Evolutionary conservation across 2,113 vertebrate genomes (phyloP).

Genomic region (Chinchilla lanigera): DNA sequence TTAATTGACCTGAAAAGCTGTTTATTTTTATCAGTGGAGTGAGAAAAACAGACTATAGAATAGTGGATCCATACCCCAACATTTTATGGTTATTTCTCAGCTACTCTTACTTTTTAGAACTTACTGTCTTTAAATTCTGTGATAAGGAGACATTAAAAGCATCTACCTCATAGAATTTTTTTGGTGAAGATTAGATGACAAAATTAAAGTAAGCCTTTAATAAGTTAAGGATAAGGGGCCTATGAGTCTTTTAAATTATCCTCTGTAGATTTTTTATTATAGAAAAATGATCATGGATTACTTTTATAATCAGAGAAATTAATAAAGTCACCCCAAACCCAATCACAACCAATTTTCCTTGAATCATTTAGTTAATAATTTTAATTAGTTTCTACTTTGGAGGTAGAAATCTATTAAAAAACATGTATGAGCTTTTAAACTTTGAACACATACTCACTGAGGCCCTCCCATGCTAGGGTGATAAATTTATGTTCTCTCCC

Average conservation of each 20-base stretch:
- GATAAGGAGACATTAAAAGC: neutral
- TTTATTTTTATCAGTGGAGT: neutral
- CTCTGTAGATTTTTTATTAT: slow-evolving; percentile 5
- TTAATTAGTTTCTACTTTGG: slow-evolving; percentile 30
- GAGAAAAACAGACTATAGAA: neutral
- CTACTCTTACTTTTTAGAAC: neutral
- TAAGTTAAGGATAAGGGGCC: neutral
- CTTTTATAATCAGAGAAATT: slow-evolving; percentile 52
- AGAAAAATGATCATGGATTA: neutral
- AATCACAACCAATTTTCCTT: neutral
- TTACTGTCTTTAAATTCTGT: slow-evolving; percentile 12
- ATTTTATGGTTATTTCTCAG: slow-evolving; percentile 9
- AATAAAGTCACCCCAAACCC: neutral
- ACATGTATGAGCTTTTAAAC: neutral
- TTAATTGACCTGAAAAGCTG: neutral
- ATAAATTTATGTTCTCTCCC: neutral
- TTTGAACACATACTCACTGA: neutral
- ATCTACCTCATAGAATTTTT: neutral
- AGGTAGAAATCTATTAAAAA: slow-evolving; percentile 19
- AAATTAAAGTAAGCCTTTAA: slow-evolving; percentile 50
- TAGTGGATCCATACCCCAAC: neutral
- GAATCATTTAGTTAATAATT: slow-evolving; percentile 28
- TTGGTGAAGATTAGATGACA: neutral
- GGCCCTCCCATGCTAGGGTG: neutral
- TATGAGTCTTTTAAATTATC: neutral